Base-by-base conservation (phyloP, 2,888 invertebrate genomes). In the Agrochola litura region DNA sequence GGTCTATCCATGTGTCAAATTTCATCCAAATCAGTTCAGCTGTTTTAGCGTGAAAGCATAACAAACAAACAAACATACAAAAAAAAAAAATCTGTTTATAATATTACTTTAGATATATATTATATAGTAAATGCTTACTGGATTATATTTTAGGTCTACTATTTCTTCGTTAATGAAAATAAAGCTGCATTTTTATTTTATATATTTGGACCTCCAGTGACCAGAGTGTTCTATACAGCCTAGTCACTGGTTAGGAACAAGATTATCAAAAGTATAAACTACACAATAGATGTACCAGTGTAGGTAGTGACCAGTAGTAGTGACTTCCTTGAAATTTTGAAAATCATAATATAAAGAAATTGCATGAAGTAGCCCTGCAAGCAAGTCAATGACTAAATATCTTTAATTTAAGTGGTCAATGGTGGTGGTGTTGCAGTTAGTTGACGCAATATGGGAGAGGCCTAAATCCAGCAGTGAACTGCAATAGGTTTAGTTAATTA, bases 401-500 rank as follows among this genome's bases (percentile, higher is more conserved):
- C 8, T 52, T 52, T 52, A 54, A 61, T n/a, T 19, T 2, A 6
- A 30, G 22, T 30, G 6, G 9, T 30, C 14, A 10, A 3, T 25
- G 25, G n/a, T 74, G 37, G 37, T 76, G 14, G 10, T n/a, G 10
- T 56, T 56, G 12, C 1, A 56, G 56, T 56, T n/a, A 5, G n/a
- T 56, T 25, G 14, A 6, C 25, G 61, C 49, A 85, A 81, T 66
- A 52, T 81, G 74, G 61, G 61, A 81, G 66, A 66, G 73, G 66
- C 66, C 37, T 66, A 56, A 56, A 37, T 72, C 81, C 43, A 81
- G 66, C 46, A 54, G 46, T 22, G 43, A 37, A 72, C 58, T 66
- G 81, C 49, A 81, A 43, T 81, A 58, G 43, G 25, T 84, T 66
- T 12, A 37, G 60, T 73, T 73, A 63, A 73, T 81, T 73, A 81